These are phyloP conservation scores for Priapulus caudatus DNA, from an alignment of 2,888 invertebrate genomes.

Conservation along the genomic window DNA sequence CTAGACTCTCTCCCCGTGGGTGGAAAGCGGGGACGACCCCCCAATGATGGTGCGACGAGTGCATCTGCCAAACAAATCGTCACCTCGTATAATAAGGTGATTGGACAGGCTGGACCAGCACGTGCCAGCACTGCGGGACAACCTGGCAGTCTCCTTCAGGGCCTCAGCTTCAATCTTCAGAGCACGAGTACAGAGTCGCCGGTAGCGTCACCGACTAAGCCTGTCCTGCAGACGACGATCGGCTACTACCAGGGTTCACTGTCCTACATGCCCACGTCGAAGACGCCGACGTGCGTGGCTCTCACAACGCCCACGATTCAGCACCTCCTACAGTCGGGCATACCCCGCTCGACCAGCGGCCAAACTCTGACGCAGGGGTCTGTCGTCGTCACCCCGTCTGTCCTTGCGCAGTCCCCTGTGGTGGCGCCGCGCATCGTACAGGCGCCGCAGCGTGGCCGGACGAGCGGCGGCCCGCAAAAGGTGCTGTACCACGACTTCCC, in stretches of 20 bases:
- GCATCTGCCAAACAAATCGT: background rate
- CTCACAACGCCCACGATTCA: background rate
- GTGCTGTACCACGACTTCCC: background rate
- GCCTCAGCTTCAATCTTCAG: background rate
- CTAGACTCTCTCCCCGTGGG: background rate
- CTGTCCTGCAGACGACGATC: background rate
- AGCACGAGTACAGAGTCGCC: background rate
- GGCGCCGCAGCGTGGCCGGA: background rate
- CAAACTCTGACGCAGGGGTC: background rate
- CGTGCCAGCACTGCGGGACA: background rate
- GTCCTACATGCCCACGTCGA: background rate
- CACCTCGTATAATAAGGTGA: too few species aligned
- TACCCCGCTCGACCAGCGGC: background rate
- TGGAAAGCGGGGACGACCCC: background rate
- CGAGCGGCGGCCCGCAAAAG: background rate
- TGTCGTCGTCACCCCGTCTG: background rate
- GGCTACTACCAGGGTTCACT: background rate
- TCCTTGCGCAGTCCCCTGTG: background rate
- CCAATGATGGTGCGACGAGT: background rate
- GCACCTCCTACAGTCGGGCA: background rate
- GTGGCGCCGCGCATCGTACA: background rate
- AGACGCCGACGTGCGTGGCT: background rate
- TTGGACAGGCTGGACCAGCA: background rate
- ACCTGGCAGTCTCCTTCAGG: constrained; percentile 1
- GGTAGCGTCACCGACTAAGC: background rate